A percentile compares a stretch with the other conserved stretches of the same genome.
These are phyloP conservation scores for Agrypnia vestita DNA, from an alignment of 1,140 invertebrate species.

Conservation along the genomic window DNA sequence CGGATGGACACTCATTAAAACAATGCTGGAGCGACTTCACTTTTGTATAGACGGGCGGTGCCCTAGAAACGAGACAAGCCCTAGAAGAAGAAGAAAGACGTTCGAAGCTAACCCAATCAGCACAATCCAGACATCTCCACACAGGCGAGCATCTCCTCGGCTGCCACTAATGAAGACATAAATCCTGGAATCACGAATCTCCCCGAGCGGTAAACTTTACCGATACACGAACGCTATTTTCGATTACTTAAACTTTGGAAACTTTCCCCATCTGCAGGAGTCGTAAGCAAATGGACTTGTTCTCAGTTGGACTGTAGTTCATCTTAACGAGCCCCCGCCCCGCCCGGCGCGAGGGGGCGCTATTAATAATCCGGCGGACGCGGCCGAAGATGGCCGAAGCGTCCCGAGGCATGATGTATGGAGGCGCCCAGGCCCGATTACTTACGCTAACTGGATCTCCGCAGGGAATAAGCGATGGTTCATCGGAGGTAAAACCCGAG, in stretches of 20 bases:
- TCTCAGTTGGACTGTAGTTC: slow-evolving; percentile 2
- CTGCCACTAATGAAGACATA: too few species aligned
- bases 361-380: slow-evolving; percentile 17
- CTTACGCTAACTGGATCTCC: slow-evolving; percentile 20
- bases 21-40: too few species aligned
- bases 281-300: slow-evolving; percentile 25
- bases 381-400: slow-evolving; percentile 5
- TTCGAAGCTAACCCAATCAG: too few species aligned
- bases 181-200: too few species aligned
- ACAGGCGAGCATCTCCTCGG: too few species aligned
- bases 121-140: too few species aligned
- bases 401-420: slow-evolving; percentile 14
- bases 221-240: neutral
- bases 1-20: too few species aligned
- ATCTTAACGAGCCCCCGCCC: slow-evolving; percentile 17
- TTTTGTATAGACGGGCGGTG: too few species aligned
- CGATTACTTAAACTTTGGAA: slow-evolving; percentile 24
- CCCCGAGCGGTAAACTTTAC: neutral
- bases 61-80: too few species aligned
- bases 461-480: neutral
- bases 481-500: neutral
- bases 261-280: slow-evolving; percentile 14
- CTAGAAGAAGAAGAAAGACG: too few species aligned
- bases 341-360: neutral
- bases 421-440: neutral